Conservation (phyloP, 2,797 vertebrate species). For the Allobates femoralis region DNA sequence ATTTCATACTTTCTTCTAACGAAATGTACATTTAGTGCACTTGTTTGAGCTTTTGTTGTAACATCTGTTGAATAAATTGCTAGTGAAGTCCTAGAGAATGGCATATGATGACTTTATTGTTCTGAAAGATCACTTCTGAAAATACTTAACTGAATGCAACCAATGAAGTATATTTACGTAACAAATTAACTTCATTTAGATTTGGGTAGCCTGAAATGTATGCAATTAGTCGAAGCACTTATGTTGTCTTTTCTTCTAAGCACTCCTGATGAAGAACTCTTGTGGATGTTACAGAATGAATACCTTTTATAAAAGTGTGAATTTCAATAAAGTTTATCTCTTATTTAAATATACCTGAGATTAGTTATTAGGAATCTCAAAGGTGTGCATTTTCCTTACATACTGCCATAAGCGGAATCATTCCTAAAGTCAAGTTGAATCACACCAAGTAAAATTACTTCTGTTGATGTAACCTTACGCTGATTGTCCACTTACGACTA, state of each 20-base stretch:
- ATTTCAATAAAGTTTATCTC: not conserved
- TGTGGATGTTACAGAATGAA: not conserved
- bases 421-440: not conserved
- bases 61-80: conserved; percentile 76
- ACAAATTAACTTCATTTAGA: conserved; percentile 68
- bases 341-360: not conserved
- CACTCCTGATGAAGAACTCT: not conserved
- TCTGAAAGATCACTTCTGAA: conserved; percentile 66
- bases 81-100: conserved; percentile 70
- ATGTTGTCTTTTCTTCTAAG: not conserved
- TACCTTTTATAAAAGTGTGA: not conserved
- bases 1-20: conserved; percentile 67
- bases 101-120: conserved; percentile 74
- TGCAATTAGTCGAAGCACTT: conserved; percentile 6
- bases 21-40: conserved; percentile 69
- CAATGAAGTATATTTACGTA: conserved; percentile 72
- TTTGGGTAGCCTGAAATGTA: conserved; percentile 43
- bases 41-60: conserved; percentile 74
- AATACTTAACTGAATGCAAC: conserved; percentile 71
- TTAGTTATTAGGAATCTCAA: not conserved
- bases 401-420: not conserved
- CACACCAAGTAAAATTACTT: not conserved
- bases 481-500: too few species aligned
- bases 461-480: not conserved
- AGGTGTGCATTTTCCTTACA: not conserved